Conservation (phyloP, 35 echinoderm and acorn worm species). For the Strongylocentrotus purpuratus region DNA sequence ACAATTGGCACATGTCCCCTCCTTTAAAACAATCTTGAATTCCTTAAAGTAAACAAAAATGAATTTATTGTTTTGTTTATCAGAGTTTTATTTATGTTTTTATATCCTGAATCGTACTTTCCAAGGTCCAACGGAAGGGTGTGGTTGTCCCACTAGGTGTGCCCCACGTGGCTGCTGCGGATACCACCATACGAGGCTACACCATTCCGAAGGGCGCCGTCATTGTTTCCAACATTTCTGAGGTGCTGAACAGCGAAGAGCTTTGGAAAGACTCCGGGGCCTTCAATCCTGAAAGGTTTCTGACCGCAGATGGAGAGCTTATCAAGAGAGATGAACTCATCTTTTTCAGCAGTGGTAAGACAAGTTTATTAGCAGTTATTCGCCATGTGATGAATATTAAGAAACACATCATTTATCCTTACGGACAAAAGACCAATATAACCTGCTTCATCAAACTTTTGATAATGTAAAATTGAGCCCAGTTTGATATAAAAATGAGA, state of each 20-base stretch:
- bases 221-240: constrained; percentile 69
- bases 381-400: no score
- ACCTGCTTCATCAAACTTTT: no score
- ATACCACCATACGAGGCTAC: constrained; percentile 66
- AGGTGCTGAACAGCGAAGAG: constrained; percentile 63
- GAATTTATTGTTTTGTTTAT: no score
- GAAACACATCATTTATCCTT: no score
- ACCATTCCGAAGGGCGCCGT: constrained; percentile 74
- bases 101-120: no score
- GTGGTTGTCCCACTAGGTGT: constrained; percentile 70
- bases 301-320: constrained; percentile 64
- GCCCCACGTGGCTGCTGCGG: constrained; percentile 64
- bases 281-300: constrained; percentile 83
- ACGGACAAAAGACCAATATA: no score
- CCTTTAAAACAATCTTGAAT: no score
- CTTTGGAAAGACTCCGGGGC: constrained; percentile 69
- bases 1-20: no score
- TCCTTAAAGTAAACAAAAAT: no score
- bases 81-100: no score
- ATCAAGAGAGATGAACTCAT: constrained; percentile 73
- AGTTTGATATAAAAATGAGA: no score
- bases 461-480: no score
- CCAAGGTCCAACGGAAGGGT: constrained; percentile 39
- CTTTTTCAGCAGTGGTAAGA: constrained; percentile 76
- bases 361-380: neutral